Evolutionary conservation across 2,113 vertebrate genomes (phyloP).

Genomic region (Corvus hawaiiensis): DNA sequence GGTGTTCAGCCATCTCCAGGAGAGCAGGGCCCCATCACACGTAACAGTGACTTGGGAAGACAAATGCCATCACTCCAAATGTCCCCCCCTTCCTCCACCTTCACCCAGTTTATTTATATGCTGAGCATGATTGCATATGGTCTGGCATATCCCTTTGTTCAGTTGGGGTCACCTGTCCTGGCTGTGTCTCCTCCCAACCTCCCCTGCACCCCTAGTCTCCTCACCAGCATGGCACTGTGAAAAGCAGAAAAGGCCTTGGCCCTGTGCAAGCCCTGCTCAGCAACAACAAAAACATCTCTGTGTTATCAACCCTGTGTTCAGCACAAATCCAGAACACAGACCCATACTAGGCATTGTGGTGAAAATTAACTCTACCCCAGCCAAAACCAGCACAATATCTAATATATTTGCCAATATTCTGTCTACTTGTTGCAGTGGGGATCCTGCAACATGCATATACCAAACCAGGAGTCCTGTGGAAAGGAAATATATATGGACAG

Average conservation of each 20-base stretch:
- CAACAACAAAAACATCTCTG: fast-evolving
- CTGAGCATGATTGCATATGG: not conserved
- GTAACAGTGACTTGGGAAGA: not conserved
- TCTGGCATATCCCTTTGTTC: not conserved
- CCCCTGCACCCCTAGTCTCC: not conserved
- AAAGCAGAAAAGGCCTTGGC: not conserved
- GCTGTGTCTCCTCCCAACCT: not conserved
- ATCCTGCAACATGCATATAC: too few species aligned
- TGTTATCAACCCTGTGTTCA: not conserved
- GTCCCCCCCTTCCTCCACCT: fast-evolving
- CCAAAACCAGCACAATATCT: not conserved
- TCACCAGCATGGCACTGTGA: fast-evolving
- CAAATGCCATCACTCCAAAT: not conserved
- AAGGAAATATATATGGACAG: too few species aligned
- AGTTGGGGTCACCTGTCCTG: too few species aligned
- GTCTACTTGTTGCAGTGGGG: too few species aligned
- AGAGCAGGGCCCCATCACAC: too few species aligned
- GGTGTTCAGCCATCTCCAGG: not conserved
- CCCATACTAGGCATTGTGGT: not conserved
- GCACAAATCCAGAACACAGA: not conserved
- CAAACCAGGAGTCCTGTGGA: too few species aligned
- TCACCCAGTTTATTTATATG: not conserved
- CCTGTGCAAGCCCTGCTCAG: not conserved
- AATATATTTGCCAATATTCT: not conserved
- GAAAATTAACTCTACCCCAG: not conserved